Evolutionary conservation across 2,113 vertebrate species (phyloP).

Genomic region (Eublepharis macularius): DNA sequence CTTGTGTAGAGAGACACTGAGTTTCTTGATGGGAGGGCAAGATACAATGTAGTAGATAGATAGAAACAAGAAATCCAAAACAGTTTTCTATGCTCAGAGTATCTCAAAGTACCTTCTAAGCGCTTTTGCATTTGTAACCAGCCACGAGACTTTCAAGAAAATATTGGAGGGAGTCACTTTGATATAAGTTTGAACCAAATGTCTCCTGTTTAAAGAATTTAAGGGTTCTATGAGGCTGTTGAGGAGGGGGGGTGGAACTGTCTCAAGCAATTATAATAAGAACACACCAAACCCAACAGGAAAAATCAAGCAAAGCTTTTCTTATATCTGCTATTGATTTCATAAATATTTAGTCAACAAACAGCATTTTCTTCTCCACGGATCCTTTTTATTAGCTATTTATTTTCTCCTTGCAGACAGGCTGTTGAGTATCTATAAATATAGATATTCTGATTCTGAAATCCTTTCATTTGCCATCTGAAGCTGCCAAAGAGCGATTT

Average conservation of each 20-base stretch:
- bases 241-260: not conserved
- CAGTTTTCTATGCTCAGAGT: too few species aligned
- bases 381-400: not conserved
- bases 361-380: not conserved
- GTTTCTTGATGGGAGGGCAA: too few species aligned
- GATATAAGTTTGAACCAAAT: too few species aligned
- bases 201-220: too few species aligned
- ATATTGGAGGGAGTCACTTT: too few species aligned
- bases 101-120: too few species aligned
- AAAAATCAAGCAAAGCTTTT: not conserved
- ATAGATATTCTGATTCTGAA: constrained; percentile 32
- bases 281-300: not conserved
- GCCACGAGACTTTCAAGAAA: too few species aligned
- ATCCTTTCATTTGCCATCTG: constrained; percentile 8
- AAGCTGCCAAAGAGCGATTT: constrained; percentile 21
- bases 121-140: too few species aligned
- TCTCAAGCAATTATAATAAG: not conserved
- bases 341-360: not conserved
- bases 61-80: too few species aligned
- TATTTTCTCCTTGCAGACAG: constrained; percentile 9
- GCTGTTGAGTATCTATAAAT: constrained; percentile 40
- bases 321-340: not conserved
- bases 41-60: too few species aligned
- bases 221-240: too few species aligned
- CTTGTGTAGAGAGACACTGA: too few species aligned